Base-by-base conservation (phyloP, 2,113 vertebrate species). In the Xyrauchen texanus region DNA sequence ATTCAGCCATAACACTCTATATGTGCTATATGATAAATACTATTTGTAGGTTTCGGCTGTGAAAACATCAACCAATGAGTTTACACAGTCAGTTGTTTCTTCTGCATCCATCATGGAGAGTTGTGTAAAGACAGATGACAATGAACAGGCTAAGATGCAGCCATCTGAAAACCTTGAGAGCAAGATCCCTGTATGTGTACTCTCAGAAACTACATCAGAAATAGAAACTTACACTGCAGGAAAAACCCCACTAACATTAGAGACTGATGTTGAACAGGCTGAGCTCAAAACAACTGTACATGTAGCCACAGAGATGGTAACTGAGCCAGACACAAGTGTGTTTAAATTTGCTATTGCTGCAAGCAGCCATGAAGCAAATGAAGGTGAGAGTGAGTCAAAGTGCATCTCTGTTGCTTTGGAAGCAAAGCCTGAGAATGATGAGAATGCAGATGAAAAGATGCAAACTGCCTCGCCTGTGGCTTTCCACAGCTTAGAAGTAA, bases 31-130 rank as follows among this genome's bases (percentile, higher is more conserved):
- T 42, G 12, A 13, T 51, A 34, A 63, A 63, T 67, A 49, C 13
- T 6, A 12, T 65, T 60, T 74, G 61, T 73, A 83, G 81, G 76
- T 73, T 81, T 77, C 67, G 15, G 3, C 42, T 83, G 71, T 55
- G 12, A 49, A 16, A 21, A 42, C 15, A 12, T 75, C 16, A n/a
- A 58, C 6, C 2, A 73, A 15, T 46, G 47, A 52, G 6, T 76
- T 34, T 45, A 13, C 64, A 45, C 49, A 65, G 7, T 65, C 52
- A 7, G 15, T 78, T 16, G 34, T 62, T 42, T 49, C 34, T 5
- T 21, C 55, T 63, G 7, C 57, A 8, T 53, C 58, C 4, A 11
- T 69, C n/a, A 60, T 4, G 4, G 79, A 77, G 11, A 75, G 15
- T 12, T 13, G 52, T 16, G 5, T 62, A 45, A 44, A n/a, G 13